Conservation (phyloP, 2,113 vertebrate genomes). For the Neolamprologus caudopunctatus region DNA sequence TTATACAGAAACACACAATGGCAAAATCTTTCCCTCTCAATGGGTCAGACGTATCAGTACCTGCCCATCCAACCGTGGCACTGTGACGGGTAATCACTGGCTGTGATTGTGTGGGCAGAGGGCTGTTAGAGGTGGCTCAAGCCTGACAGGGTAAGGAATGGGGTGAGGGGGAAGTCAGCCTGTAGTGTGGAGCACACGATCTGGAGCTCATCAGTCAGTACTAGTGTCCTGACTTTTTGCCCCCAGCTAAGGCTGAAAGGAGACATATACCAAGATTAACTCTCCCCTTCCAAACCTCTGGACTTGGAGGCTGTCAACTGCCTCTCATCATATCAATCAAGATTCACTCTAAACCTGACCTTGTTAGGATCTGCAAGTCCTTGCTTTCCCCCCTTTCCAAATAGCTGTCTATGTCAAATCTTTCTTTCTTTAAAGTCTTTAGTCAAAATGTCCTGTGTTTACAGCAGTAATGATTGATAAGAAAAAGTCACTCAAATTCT, state of each 20-base stretch:
- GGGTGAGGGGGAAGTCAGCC: neutral
- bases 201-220: conserved; percentile 50
- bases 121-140: conserved; percentile 44
- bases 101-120: conserved; percentile 61
- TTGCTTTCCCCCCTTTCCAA: neutral
- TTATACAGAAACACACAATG: conserved; percentile 1
- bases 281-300: conserved; percentile 5
- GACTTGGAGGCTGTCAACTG: conserved; percentile 16
- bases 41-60: conserved; percentile 39
- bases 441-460: neutral
- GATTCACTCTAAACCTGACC: neutral
- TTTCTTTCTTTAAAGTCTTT: neutral
- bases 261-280: conserved; percentile 18
- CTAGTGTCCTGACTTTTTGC: conserved; percentile 26
- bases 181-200: conserved; percentile 14
- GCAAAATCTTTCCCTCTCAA: conserved; percentile 17
- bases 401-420: neutral
- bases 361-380: neutral
- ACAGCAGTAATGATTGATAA: neutral
- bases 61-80: conserved; percentile 38
- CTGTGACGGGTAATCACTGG: conserved; percentile 61
- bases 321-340: conserved; percentile 33
- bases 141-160: conserved; percentile 48
- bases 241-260: conserved; percentile 17
- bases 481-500: neutral